These are phyloP conservation scores for Ianthella basta DNA, from an alignment of 37 sponge, comb jelly and placozoan genomes.

Conservation along the genomic window DNA sequence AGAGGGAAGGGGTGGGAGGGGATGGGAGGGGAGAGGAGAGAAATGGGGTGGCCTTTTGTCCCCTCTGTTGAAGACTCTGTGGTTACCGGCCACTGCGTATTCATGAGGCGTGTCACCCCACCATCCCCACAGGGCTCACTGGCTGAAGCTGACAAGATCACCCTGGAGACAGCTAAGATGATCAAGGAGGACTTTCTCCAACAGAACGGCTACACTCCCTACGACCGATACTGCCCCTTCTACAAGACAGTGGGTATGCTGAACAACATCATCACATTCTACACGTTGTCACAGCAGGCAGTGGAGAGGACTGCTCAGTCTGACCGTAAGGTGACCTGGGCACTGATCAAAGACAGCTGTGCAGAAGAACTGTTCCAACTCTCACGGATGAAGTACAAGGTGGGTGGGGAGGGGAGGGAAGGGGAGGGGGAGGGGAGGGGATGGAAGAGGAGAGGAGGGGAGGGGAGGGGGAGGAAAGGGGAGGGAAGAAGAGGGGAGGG, in stretches of 20 bases:
- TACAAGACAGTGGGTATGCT: constrained; percentile 99
- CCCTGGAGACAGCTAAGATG: constrained; percentile 93
- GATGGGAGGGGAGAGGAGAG: too few relatives aligned
- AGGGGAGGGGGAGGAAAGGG: too few relatives aligned
- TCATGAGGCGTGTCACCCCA: too few relatives aligned
- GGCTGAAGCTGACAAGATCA: constrained; percentile 97
- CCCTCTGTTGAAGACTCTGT: too few relatives aligned
- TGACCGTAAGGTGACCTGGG: constrained; percentile 98
- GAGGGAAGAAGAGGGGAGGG: too few relatives aligned
- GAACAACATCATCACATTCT: constrained; percentile 92
- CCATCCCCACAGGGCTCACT: constrained; percentile 82
- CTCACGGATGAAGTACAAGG: constrained; percentile 96
- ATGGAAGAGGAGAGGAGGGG: too few relatives aligned
- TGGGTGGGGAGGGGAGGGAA: too few relatives aligned
- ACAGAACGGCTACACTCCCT: constrained; percentile 95
- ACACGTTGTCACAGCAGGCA: constrained; percentile 88
- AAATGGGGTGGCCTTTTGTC: too few relatives aligned
- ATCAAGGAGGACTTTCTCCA: constrained; percentile 99
- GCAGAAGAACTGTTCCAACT: constrained; percentile 83
- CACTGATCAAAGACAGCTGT: constrained; percentile 84
- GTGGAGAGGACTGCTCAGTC: constrained; percentile 93
- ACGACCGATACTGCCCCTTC: constrained; percentile 97
- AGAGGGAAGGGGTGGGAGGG: too few relatives aligned
- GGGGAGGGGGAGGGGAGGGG: too few relatives aligned
- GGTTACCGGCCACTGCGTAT: too few relatives aligned